A percentile compares a stretch with the other conserved stretches of the same genome.
Evolutionary conservation across 2,113 vertebrate species (phyloP).

Genomic region (Gymnocephalus cernua): DNA sequence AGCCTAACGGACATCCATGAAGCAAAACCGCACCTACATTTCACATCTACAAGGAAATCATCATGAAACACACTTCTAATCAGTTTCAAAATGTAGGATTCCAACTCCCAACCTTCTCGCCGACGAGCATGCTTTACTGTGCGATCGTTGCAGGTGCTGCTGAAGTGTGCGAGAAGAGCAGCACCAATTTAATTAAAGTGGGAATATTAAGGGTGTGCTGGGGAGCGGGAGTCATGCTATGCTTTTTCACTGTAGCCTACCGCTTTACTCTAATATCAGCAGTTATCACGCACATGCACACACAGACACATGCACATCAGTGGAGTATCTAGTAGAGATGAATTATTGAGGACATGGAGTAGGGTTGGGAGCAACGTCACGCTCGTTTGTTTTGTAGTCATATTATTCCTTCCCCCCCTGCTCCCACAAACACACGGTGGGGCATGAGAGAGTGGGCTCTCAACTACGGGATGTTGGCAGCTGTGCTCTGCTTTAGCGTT

Average conservation of each 20-base stretch:
- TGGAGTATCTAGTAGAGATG: constrained; percentile 41
- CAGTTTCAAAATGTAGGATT: constrained; percentile 17
- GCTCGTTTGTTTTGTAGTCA: constrained; percentile 64
- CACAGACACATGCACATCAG: constrained; percentile 14
- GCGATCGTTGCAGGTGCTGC: constrained; percentile 45
- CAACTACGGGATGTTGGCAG: constrained; percentile 29
- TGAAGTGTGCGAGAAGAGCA: constrained; percentile 51
- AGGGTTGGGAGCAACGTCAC: constrained; percentile 58
- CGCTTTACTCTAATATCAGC: constrained; percentile 38
- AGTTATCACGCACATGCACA: constrained; percentile 8
- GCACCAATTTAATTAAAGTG: constrained; percentile 63
- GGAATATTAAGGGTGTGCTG: constrained; percentile 63
- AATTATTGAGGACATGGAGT: constrained; percentile 66
- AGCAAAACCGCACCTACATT: background rate
- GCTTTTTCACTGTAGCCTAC: constrained; percentile 28
- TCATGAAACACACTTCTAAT: constrained; percentile 30
- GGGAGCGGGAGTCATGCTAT: constrained; percentile 34
- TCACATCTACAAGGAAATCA: constrained; percentile 26
- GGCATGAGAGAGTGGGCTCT: constrained; percentile 13
- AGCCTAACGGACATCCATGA: background rate
- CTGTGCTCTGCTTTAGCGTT: constrained; percentile 28
- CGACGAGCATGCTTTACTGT: constrained; percentile 29
- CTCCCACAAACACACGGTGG: constrained; percentile 28
- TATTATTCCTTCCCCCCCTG: constrained; percentile 12
- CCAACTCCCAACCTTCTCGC: constrained; percentile 22